Evolutionary conservation across 2,113 vertebrate genomes (phyloP).

Genomic region (human (Homo sapiens)): DNA sequence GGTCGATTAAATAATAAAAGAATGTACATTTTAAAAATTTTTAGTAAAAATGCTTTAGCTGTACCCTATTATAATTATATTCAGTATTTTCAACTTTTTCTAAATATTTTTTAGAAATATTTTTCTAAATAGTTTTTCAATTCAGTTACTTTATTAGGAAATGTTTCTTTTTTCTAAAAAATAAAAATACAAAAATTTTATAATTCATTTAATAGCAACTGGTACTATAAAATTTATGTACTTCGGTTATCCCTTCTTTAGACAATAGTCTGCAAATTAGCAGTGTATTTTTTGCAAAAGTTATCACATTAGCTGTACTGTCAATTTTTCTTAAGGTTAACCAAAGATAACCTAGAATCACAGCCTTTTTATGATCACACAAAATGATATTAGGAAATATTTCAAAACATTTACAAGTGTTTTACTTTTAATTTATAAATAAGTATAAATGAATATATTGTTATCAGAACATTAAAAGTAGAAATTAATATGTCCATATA

Average conservation of each 20-base stretch:
- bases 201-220: no score
- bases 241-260: no score
- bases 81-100: neutral
- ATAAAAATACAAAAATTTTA: no score
- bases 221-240: no score
- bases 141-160: neutral
- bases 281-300: no score
- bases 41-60: conserved; percentile 6
- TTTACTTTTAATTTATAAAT: neutral
- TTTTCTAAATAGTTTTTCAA: conserved; percentile 15
- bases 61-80: neutral
- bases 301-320: no score
- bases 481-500: neutral
- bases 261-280: no score
- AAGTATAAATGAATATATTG: neutral
- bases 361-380: no score
- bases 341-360: no score
- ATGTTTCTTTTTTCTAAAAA: neutral
- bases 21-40: neutral
- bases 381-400: neutral
- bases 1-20: neutral
- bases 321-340: no score
- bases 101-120: neutral
- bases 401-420: neutral
- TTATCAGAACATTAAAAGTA: neutral